Conservation (phyloP, 2,113 vertebrate species). For the Orthonyx spaldingii region DNA sequence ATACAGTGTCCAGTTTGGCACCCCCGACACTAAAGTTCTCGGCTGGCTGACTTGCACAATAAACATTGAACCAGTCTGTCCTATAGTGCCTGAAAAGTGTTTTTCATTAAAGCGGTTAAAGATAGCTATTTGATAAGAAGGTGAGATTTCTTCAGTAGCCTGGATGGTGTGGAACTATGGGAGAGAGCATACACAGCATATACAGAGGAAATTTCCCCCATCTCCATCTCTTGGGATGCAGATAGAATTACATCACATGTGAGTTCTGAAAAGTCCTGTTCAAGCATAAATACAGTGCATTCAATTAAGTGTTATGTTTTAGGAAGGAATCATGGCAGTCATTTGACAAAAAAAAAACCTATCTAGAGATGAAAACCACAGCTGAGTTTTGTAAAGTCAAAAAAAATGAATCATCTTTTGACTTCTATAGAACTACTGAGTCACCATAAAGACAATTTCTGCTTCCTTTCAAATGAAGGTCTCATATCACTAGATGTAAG, state of each 20-base stretch:
- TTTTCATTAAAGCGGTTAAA: not conserved
- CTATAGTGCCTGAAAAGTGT: not conserved
- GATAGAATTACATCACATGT: not conserved
- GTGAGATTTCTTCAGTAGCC: not conserved
- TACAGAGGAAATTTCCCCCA: not conserved
- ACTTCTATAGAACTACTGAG: not conserved
- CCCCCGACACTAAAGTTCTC: not conserved
- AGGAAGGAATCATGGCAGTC: not conserved
- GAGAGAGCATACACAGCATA: not conserved
- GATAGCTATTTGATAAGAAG: not conserved
- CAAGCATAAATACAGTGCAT: not conserved
- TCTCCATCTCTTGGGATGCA: not conserved
- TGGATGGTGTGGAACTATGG: not conserved
- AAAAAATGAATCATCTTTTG: not conserved
- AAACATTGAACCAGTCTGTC: not conserved
- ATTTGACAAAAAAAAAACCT: not conserved
- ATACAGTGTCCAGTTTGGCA: not conserved
- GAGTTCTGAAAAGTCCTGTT: not conserved
- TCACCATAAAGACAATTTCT: not conserved
- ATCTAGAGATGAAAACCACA: not conserved
- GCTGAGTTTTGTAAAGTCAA: not conserved
- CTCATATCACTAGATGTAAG: not conserved
- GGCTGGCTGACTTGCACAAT: not conserved
- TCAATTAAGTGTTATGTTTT: not conserved
- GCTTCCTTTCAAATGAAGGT: not conserved